Base-by-base conservation (phyloP, 2,888 invertebrate species). In the Meta bourneti region DNA sequence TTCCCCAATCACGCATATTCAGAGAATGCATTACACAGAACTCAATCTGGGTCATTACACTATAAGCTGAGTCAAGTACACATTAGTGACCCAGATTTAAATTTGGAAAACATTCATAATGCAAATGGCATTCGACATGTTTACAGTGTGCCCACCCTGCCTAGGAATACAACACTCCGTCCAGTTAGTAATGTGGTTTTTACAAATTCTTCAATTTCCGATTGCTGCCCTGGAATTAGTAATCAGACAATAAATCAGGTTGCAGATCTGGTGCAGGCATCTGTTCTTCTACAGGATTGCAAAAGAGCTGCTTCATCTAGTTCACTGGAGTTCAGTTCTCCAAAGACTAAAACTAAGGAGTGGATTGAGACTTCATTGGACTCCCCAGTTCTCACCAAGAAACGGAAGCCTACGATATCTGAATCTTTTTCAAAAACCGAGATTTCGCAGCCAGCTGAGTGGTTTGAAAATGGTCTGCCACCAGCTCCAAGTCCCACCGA, bases 291-390 rank as follows among this genome's bases (percentile, higher is more conserved):
- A n/a, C 92, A 92, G 54, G 89, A 89, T 51, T 69, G 88, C 52
- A 92, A 92, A 84, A 89, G 89, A 61, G 77, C 89, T 34, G 85
- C 71, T 13, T 77, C 89, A 16, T 80, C 83, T 11, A 78, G 51
- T 52, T 74, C 72, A 20, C 51, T 83, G 48, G 85, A 90, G 75
- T 48, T 69, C 34, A 69, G 48, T 70, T 72, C 90, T 0, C 80
- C 93, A 7, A 93, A 93, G 69, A 52, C 70, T 7, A 92, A 92
- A 69, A 92, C 90, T n/a, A 93, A 93, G 70, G 92, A 92, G 71
- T 93, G 93, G 93, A 86, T 86, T 11, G 93, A 93, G 85, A 93
- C 93, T 49, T 93, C 93, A 51, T 81, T 93, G 48, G 93, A 93
- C 87, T 92, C 93, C 48, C 93, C 93, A 4, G 19, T 93, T 6